Base-by-base conservation (phyloP, 1,140 invertebrate genomes). In the Brachionus rubens region DNA sequence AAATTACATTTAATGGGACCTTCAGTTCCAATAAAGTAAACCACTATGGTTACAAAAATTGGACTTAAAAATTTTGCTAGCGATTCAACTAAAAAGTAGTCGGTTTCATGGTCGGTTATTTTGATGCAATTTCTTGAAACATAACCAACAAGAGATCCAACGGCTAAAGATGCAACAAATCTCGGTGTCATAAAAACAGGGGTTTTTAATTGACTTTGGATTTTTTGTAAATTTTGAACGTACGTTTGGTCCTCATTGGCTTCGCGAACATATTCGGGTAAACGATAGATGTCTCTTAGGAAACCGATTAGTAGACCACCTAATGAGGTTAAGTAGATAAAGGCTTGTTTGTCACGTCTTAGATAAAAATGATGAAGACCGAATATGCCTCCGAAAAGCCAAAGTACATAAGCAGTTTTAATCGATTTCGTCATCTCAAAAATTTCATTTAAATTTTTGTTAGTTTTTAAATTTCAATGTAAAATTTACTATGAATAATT, bases 341-440 rank as follows among this genome's bases (percentile, higher is more conserved):
- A 91, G 0, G 91, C 93, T 80, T 98, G 94, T n/a, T 89, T 87
- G 82, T 96, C 92, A 72, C 94, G 85, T 50, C 89, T 88, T 48
- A 97, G 85, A 82, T 97, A 97, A 80, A 96, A 88, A 82, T 96
- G 92, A 85, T 98, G 94, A 1, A 92, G 82, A 0, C 94, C 93
- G 78, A 92, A 90, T 79, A 91, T 85, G 9, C 93, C 94, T 40
- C 92, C 91, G 77, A 93, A 87, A 0, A 93, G 80, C 93, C 93
- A 96, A 16, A 91, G 85, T 16, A 95, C 47, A 82, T 94, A 94
- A 0, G 93, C 88, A 78, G 88, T 77, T 30, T 88, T 79, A n/a
- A 91, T 81, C 76, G 89, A 91, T 81, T 92, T 92, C 10, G 68
- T 56, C 68, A 72, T 72, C 77, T 75, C 87, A 1, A 65, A 78